Evolutionary conservation across 2,113 vertebrate genomes (phyloP).

Genomic region (Lophochroa leadbeateri): DNA sequence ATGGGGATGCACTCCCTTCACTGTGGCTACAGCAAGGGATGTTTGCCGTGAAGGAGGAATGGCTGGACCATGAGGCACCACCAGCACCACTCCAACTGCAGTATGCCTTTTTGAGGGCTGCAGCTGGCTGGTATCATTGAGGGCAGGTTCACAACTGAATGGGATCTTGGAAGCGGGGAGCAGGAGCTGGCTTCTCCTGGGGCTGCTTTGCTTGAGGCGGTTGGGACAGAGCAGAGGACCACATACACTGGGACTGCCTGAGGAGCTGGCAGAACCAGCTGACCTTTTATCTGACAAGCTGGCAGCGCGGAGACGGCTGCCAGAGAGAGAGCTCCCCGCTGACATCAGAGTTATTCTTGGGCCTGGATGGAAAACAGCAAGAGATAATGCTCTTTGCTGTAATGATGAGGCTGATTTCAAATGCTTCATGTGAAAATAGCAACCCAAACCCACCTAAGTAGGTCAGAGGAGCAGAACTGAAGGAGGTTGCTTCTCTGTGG

Average conservation of each 20-base stretch:
- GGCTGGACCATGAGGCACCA: accelerated
- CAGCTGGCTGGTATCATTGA: neutral
- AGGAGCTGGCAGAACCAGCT: neutral
- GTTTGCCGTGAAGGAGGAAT: neutral
- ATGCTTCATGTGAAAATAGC: constrained; percentile 15
- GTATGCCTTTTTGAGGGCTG: neutral
- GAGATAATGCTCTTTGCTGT: constrained; percentile 35
- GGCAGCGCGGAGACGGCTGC: neutral
- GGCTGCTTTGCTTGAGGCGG: neutral
- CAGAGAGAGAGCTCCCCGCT: constrained; percentile 42
- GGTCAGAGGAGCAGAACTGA: neutral
- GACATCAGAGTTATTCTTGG: constrained; percentile 67
- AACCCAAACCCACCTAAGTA: neutral
- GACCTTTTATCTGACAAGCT: constrained; percentile 57
- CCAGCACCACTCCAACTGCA: accelerated
- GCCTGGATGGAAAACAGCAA: constrained; percentile 26
- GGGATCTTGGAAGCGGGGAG: neutral
- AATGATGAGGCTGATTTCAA: constrained; percentile 53
- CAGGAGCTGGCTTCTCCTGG: neutral
- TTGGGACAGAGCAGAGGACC: neutral
- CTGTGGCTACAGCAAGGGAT: accelerated
- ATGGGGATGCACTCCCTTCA: neutral
- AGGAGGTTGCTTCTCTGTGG: neutral
- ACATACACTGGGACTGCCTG: accelerated
- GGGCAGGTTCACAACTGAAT: neutral